Evolutionary conservation across 2,797 vertebrate species (phyloP), one percentile per base, ranked within the genome.

Genomic region (Ptychadena robeensis): DNA sequence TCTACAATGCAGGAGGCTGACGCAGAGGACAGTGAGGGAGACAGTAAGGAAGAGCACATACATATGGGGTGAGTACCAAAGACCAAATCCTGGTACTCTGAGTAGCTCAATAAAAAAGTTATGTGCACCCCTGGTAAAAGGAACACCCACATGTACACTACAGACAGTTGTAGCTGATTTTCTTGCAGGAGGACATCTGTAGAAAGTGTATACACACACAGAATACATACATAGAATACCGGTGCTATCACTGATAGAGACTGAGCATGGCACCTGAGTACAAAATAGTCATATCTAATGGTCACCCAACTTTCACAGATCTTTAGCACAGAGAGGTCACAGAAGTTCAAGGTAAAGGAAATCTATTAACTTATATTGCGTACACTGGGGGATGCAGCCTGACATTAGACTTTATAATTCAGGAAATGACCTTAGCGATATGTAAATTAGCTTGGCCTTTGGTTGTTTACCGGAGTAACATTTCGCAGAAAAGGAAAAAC

Each of bases 391-490:
- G 44, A 22, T 44, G 40, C 40, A 18, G 40, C 18, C 12, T 44
- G 40, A 44, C 40, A 44, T 53, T 53, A 53, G 44, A 53, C 44
- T 53, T 9, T 53, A 61, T 61, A 61, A 61, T 61, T 25, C 11
- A 1, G 10, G 12, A 25, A 61, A 61, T 25, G 59, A 61, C 59
- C 59, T 53, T 53, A 53, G 44, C 44, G 18, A 1, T 9, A 61
- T 25, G 59, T 61, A 61, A 61, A 61, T 61, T 61, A 61, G 9
- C 59, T 61, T 28, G 59, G n/a, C 59, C 59, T 61, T 61, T 61
- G 25, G n/a, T 61, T 61, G 9, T 61, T 61, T 61, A 61, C 59
- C 11, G n/a, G 11, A 61, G 27, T 10, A 61, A 28, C 59, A 61
- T 61, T 61, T 61, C 59, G 12, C 25, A 9, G 4, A 61, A 25